Evolutionary conservation across 1,140 invertebrate species (phyloP).

Genomic region (Brachionus manjavacas): DNA sequence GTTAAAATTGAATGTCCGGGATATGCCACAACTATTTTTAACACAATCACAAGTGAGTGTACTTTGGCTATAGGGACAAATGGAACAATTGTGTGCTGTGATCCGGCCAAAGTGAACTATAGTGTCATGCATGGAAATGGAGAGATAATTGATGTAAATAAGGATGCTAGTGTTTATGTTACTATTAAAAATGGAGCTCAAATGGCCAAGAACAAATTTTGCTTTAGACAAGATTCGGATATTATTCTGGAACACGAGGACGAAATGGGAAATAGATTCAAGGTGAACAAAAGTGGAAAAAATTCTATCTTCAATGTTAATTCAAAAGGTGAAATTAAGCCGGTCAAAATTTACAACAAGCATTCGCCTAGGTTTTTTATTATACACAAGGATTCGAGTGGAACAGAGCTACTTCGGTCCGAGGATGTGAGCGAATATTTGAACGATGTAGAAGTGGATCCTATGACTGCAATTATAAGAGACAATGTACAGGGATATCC

Average conservation of each 20-base stretch:
- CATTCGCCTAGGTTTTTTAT: slow-evolving; percentile 50
- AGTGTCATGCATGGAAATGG: slow-evolving; percentile 51
- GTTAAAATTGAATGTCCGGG: slow-evolving; percentile 54
- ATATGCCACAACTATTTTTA: slow-evolving; percentile 56
- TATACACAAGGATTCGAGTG: slow-evolving; percentile 53
- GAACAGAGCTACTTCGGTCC: slow-evolving; percentile 53
- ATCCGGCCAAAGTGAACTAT: slow-evolving; percentile 53
- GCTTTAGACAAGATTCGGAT: neutral
- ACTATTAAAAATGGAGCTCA: slow-evolving; percentile 16
- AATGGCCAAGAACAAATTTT: slow-evolving; percentile 29
- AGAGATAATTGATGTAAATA: slow-evolving; percentile 47
- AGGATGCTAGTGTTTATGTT: neutral
- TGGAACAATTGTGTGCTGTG: slow-evolving; percentile 50
- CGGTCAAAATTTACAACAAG: slow-evolving; percentile 7
- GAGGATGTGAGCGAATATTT: slow-evolving; percentile 54
- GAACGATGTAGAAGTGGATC: slow-evolving; percentile 45
- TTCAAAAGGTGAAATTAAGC: neutral
- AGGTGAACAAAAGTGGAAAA: slow-evolving; percentile 23
- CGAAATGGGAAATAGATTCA: slow-evolving; percentile 27
- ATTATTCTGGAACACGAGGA: slow-evolving; percentile 23
- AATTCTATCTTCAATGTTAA: slow-evolving; percentile 4
- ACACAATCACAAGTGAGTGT: slow-evolving; percentile 51
- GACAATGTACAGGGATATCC: slow-evolving; percentile 49
- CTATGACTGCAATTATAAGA: slow-evolving; percentile 52
- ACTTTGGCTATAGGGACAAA: slow-evolving; percentile 51